These are phyloP conservation scores for Mystacornis crossleyi DNA, from an alignment of 2,113 vertebrate genomes.

Conservation along the genomic window DNA sequence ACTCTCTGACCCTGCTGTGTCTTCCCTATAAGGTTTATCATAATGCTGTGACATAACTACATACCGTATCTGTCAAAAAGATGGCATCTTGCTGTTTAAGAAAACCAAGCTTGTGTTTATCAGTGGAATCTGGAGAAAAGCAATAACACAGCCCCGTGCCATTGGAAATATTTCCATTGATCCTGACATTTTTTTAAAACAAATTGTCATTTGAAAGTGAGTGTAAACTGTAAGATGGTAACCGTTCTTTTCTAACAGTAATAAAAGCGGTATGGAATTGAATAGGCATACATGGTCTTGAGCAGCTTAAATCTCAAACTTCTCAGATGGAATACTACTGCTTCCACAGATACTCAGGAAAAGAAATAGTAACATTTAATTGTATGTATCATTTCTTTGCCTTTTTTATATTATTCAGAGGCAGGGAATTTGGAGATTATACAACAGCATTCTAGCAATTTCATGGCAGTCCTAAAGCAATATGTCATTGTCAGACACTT, in stretches of 20 bases:
- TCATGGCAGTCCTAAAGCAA: constrained; percentile 73
- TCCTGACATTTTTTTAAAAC: constrained; percentile 30
- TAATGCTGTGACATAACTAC: constrained; percentile 68
- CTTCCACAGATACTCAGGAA: neutral
- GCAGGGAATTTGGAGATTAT: constrained; percentile 21
- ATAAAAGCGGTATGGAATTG: neutral
- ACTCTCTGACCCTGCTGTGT: constrained; percentile 60
- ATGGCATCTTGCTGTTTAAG: constrained; percentile 70
- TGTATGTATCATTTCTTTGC: constrained; percentile 46
- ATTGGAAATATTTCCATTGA: constrained; percentile 9
- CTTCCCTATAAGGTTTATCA: constrained; percentile 74
- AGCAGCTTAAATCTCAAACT: neutral
- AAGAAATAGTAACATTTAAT: constrained; percentile 26
- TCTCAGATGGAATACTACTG: neutral
- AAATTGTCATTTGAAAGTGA: neutral
- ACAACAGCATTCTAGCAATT: constrained; percentile 76
- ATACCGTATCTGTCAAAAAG: constrained; percentile 71
- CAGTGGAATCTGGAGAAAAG: constrained; percentile 50
- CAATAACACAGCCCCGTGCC: constrained; percentile 26
- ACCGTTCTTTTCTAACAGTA: neutral
- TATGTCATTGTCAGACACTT: constrained; percentile 81
- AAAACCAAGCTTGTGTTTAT: constrained; percentile 63
- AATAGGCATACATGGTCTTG: neutral
- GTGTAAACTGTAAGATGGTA: neutral
- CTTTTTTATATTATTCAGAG: constrained; percentile 47